Evolutionary conservation across 30 jellyfish, hydroid and myxozoan genomes (phyloP), one percentile per base, ranked within the genome.

Genomic region (Chironex yamaguchii): DNA sequence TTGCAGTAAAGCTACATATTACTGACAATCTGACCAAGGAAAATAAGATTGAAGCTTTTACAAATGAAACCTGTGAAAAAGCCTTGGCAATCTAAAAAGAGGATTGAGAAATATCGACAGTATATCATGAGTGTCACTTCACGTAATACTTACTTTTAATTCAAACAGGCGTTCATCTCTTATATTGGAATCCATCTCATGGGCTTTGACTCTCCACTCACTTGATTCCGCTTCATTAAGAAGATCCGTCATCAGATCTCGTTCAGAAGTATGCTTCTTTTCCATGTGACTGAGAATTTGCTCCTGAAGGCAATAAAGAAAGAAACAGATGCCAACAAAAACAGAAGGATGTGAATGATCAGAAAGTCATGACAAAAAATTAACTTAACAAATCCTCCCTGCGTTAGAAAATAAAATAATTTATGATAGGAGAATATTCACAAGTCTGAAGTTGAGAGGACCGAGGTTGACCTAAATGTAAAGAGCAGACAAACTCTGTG

Each of bases 251-350:
- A 92, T 66, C 3, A 84, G 64, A 24, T 92, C 96, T 71, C 98
- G 31, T 48, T 92, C 98, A 26, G 64, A 81, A 3, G 82, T 51
- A 35, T 92, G 98, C 34, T 92, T 87, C 62, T 36, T 79, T 36
- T 92, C 98, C 90, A 92, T 74, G 32, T 71, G 96, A 33, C 53
- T 70, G n/a, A 92, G 85, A 17, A 92, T 87, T 34, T 52, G 75
- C 63, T 92, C 98, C 98, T 92, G 52, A 23, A 26, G 67, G 13
- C 9, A 69, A 20, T 62, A 67, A 0, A 6, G 14, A 79, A n/a
- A n/a, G n/a, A n/a, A n/a, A n/a, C n/a, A n/a, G n/a, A n/a, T n/a
- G n/a, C n/a, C n/a, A n/a, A n/a, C n/a, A 9, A 9, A 48, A 48
- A 48, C n/a, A 48, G 12, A 9, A 48, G n/a, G n/a, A 9, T 48